Conservation (phyloP, 2,797 vertebrate species). For the Chiroxiphia lanceolata region DNA sequence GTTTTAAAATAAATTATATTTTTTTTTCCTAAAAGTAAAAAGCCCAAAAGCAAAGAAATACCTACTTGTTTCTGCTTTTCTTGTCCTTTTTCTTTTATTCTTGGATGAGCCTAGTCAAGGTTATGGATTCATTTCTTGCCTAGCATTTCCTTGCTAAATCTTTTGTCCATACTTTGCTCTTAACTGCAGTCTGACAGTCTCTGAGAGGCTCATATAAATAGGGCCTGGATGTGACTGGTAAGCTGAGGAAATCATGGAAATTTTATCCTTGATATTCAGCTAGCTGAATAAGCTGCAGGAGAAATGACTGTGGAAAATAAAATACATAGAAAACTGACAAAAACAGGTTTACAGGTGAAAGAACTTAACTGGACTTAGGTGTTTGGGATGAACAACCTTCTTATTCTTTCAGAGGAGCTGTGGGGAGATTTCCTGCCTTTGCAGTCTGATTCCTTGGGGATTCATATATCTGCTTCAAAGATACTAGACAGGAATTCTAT, state of each 20-base stretch:
- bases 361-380: background rate
- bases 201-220: background rate
- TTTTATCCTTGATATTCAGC: background rate
- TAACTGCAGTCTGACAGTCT: background rate
- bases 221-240: background rate
- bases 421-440: background rate
- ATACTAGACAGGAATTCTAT: background rate
- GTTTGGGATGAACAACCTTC: background rate
- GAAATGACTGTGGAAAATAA: background rate
- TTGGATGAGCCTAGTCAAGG: background rate
- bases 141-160: background rate
- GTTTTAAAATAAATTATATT: background rate
- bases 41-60: background rate
- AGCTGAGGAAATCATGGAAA: background rate
- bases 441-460: background rate
- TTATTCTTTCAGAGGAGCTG: background rate
- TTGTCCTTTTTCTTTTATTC: background rate
- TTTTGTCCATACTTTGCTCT: background rate
- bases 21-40: background rate
- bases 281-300: background rate
- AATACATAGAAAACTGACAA: background rate
- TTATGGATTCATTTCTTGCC: background rate
- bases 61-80: background rate
- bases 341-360: background rate
- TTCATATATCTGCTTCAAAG: background rate